phyloP scores from a whole-genome alignment of 2,888 invertebrate species.

The Ametastegia equiseti region DNA sequence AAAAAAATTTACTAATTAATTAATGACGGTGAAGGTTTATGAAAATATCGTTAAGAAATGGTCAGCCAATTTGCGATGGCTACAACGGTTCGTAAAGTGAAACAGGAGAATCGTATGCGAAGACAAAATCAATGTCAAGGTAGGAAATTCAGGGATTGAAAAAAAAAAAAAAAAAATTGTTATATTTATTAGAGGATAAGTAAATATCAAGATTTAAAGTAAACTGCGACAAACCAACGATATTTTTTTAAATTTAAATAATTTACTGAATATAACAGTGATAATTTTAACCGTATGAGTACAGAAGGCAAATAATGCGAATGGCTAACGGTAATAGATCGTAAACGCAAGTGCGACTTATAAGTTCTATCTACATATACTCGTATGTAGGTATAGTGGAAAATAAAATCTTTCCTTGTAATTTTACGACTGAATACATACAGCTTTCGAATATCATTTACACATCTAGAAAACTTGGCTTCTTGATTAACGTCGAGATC shows the following conservation, averaged over 20 bases:
- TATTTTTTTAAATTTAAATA: not conserved
- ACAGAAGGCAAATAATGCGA: conserved; percentile 1
- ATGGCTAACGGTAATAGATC: conserved; percentile 30
- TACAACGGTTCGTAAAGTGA: conserved; percentile 84
- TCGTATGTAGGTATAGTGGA: no score
- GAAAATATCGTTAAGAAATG: conserved; percentile 63
- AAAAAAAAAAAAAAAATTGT: not conserved
- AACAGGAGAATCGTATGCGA: conserved; percentile 81
- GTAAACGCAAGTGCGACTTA: conserved; percentile 24
- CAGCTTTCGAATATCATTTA: conserved; percentile 25
- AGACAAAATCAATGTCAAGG: conserved; percentile 72
- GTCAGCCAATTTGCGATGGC: conserved; percentile 82
- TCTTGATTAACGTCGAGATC: not conserved
- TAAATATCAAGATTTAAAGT: not conserved
- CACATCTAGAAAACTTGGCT: conserved; percentile 1
- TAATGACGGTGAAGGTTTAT: conserved; percentile 28
- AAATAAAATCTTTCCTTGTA: not conserved
- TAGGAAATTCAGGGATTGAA: conserved; percentile 49
- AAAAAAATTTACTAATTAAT: not conserved
- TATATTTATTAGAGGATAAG: not conserved
- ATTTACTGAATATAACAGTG: not conserved
- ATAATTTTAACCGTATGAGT: not conserved
- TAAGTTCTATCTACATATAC: not conserved
- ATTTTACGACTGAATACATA: not conserved
- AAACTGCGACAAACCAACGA: not conserved